Evolutionary conservation across 2,113 vertebrate genomes (phyloP).

Genomic region (Anser cygnoides): DNA sequence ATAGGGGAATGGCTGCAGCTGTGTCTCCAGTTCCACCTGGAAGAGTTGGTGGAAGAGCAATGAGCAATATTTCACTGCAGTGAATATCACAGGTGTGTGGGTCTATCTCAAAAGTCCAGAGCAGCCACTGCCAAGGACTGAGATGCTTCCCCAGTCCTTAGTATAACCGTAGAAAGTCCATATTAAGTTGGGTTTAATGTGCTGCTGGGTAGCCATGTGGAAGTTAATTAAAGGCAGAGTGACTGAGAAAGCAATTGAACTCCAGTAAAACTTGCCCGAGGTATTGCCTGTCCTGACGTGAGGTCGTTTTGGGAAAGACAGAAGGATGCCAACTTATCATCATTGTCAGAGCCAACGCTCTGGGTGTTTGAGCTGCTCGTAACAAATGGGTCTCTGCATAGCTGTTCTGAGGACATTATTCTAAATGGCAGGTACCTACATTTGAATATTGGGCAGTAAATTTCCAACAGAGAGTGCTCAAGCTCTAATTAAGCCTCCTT

Average conservation of each 20-base stretch:
- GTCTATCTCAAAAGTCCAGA: neutral
- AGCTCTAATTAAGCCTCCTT: neutral
- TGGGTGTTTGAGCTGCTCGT: neutral
- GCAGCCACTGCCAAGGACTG: neutral
- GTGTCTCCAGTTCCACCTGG: neutral
- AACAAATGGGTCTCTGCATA: neutral
- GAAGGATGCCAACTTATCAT: neutral
- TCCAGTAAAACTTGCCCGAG: neutral
- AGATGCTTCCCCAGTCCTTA: neutral
- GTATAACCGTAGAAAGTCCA: neutral
- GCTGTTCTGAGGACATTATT: neutral
- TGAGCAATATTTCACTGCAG: neutral
- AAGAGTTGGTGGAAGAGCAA: neutral
- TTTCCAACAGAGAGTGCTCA: neutral
- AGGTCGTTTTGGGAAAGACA: neutral
- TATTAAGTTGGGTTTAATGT: neutral
- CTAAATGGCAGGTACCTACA: neutral
- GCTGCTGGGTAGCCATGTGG: neutral
- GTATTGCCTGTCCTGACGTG: neutral
- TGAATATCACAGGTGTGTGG: neutral
- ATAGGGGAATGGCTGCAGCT: neutral
- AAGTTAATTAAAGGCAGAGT: neutral
- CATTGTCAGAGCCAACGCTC: neutral
- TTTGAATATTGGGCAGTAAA: neutral
- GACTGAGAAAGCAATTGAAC: neutral